Percentiles rank a stretch among this genome's conserved stretches.
Conservation (phyloP, 1,140 invertebrate genomes). For the Pomphorhynchus laevis region DNA sequence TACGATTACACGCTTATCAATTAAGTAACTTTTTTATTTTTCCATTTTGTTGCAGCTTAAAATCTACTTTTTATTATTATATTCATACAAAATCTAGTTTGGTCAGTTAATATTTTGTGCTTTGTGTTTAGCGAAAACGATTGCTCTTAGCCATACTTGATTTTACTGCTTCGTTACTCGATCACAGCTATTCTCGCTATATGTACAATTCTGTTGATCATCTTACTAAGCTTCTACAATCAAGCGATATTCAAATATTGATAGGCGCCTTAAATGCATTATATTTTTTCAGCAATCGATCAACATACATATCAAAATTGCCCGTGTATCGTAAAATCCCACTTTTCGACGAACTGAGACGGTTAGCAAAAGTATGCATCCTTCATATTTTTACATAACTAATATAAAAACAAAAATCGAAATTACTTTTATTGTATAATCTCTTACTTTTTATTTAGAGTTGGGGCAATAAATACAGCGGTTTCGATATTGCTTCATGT, state of each 20-base stretch:
- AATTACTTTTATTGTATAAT: conserved; percentile 4
- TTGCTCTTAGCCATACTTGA: conserved; percentile 37
- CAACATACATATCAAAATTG: conserved; percentile 47
- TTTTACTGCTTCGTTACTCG: conserved; percentile 47
- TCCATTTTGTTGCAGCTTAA: neutral
- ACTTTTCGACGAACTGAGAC: conserved; percentile 34
- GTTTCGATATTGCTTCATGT: conserved; percentile 43
- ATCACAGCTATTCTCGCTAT: conserved; percentile 54
- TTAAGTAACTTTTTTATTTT: conserved; percentile 2
- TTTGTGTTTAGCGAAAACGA: conserved; percentile 35
- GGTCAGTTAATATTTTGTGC: too few species aligned
- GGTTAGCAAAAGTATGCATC: conserved; percentile 35
- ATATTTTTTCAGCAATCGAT: conserved; percentile 62
- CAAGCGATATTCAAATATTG: conserved; percentile 50
- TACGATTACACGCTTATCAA: neutral
- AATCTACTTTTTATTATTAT: conserved; percentile 7
- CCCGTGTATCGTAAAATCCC: conserved; percentile 33
- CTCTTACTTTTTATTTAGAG: conserved; percentile 15
- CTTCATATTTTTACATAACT: conserved; percentile 9
- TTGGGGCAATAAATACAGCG: conserved; percentile 59
- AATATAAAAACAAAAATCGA: neutral
- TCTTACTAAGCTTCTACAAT: conserved; percentile 37
- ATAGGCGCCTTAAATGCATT: conserved; percentile 44
- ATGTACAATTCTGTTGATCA: conserved; percentile 64
- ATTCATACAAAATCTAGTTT: too few species aligned